Evolutionary conservation across 2,888 invertebrate genomes (phyloP).

Genomic region (Parthenolecanium corni): DNA sequence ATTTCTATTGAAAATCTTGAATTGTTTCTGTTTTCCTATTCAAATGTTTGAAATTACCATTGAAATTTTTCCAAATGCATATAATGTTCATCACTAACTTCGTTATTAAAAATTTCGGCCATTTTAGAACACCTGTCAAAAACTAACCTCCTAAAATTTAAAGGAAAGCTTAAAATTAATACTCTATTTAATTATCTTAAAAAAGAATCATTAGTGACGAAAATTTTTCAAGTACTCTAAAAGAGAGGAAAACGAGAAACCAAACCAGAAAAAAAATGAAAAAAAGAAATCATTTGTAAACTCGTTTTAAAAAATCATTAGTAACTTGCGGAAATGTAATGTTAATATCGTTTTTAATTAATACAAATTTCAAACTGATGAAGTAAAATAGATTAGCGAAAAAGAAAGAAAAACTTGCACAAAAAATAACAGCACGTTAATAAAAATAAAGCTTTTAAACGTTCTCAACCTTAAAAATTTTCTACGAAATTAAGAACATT

Average conservation of each 20-base stretch:
- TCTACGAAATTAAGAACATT: slow-evolving; percentile 23
- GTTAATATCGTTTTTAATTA: slow-evolving; percentile 13
- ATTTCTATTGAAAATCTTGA: too few relatives aligned
- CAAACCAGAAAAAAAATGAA: background rate
- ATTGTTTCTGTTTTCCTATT: too few relatives aligned
- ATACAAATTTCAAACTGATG: slow-evolving; percentile 6
- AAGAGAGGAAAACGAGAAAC: background rate
- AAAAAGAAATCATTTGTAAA: slow-evolving; percentile 11
- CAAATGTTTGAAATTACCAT: too few relatives aligned
- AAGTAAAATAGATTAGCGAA: background rate
- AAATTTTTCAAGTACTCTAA: background rate
- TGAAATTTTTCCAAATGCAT: too few relatives aligned
- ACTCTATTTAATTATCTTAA: too few relatives aligned
- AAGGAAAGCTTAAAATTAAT: too few relatives aligned
- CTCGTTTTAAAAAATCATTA: slow-evolving; percentile 17
- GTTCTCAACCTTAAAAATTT: slow-evolving; percentile 22
- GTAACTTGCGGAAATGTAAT: slow-evolving; percentile 7
- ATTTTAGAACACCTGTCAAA: too few relatives aligned
- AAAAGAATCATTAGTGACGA: too few relatives aligned
- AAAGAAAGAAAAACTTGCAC: too few relatives aligned
- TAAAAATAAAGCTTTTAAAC: slow-evolving; percentile 25
- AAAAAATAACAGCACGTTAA: background rate
- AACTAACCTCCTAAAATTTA: too few relatives aligned
- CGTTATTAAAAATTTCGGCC: too few relatives aligned
- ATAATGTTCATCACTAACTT: too few relatives aligned